These are phyloP conservation scores for Drepana arcuata DNA, from an alignment of 1,140 invertebrate genomes.

Conservation along the genomic window DNA sequence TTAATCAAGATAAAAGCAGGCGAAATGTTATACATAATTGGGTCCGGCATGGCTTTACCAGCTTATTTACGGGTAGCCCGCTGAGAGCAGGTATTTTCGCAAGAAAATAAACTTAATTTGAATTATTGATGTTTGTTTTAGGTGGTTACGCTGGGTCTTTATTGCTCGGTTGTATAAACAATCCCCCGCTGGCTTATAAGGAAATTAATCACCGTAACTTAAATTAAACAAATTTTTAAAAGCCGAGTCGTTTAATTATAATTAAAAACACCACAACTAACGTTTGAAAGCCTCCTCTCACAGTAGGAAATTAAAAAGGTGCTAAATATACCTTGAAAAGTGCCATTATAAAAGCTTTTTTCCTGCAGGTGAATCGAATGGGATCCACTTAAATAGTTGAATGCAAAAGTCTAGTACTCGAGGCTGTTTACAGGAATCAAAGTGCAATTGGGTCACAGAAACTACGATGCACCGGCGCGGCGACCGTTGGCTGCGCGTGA, in stretches of 20 bases:
- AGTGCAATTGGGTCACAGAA: conserved; percentile 45
- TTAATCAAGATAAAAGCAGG: conserved; percentile 53
- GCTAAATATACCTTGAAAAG: too few relatives aligned
- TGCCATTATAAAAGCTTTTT: too few relatives aligned
- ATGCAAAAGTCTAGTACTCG: too few relatives aligned
- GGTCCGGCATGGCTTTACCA: conserved; percentile 37
- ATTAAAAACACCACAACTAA: too few relatives aligned
- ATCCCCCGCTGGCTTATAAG: conserved; percentile 14
- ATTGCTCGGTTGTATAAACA: conserved; percentile 35
- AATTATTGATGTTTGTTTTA: conserved; percentile 45
- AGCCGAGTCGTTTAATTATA: too few relatives aligned
- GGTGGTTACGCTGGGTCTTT: conserved; percentile 35
- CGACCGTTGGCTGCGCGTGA: conserved; percentile 53
- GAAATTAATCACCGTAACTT: too few relatives aligned
- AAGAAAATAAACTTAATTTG: conserved; percentile 39
- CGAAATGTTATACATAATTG: conserved; percentile 51
- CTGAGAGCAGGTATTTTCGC: conserved; percentile 38
- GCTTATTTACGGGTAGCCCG: conserved; percentile 41
- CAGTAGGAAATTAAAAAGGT: too few relatives aligned
- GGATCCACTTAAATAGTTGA: too few relatives aligned
- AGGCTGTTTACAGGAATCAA: conserved; percentile 29
- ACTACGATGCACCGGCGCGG: conserved; percentile 22
- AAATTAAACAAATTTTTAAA: too few relatives aligned
- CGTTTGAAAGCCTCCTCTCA: too few relatives aligned
- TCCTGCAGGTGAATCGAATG: too few relatives aligned